Evolutionary conservation across 2,888 invertebrate genomes (phyloP), one percentile per base, ranked within the genome.

Genomic region (Silvanus unidentatus): DNA sequence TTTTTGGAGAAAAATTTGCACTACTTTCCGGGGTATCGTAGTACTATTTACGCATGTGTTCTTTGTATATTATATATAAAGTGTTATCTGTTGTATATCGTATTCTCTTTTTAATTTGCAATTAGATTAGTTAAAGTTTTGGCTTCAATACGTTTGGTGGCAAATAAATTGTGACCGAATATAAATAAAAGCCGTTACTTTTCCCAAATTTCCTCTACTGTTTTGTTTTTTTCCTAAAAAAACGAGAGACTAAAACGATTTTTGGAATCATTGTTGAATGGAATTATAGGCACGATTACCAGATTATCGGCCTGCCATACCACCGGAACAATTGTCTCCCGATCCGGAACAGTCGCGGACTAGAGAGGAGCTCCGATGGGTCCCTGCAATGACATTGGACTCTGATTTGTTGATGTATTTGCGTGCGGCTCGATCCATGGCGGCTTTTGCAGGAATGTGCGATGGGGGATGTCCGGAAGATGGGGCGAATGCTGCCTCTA

Each of bases 371-470:
- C 40, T 57, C 22, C 44, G 91, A 75, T 97, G 97, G 97, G 80
- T 90, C 71, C 96, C 97, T 49, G 89, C 89, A 60, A 88, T 94
- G 77, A 83, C 91, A 58, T 80, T 87, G 64, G 97, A 97, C 76
- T 87, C 91, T 62, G 96, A 97, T 77, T 82, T 97, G 71, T 84
- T 96, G 68, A 96, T 97, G 95, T 97, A 93, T 78, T 82, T 97
- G 72, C 79, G 96, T 65, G 97, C 96, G 60, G 96, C 95, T 58
- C 84, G 96, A 65, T 95, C 95, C 51, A 95, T 98, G 89, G 96
- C 97, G 68, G 96, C 96, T 48, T 97, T 97, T 76, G 96, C 96
- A 54, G 72, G 96, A 63, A 95, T 97, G 94, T 96, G 96, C 80
- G 95, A 96, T 79, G 95, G 95, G 53, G 96, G 96, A 47, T 91